Evolutionary conservation across 2,113 vertebrate species (phyloP), one percentile per base, ranked within the genome.

Genomic region (Albula glossodonta): DNA sequence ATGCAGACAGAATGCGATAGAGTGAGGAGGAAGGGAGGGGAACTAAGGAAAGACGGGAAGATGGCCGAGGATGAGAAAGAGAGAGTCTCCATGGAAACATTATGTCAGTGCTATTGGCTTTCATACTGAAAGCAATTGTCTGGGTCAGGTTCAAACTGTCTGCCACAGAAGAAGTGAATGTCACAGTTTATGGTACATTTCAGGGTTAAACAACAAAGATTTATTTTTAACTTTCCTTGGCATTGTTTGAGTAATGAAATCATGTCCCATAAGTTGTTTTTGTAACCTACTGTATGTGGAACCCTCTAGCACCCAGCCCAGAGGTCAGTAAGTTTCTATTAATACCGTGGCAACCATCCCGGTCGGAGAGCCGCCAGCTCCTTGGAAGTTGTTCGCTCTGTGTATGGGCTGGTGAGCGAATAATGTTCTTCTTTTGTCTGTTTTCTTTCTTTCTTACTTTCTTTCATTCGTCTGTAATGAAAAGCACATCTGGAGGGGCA

Each of bases 401-500:
- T 56, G 22, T 78, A 79, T 41, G 0, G 56, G 50, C 63, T 57
- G 81, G 48, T 51, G 70, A 51, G 50, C 19, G 79, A 53, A 81
- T 79, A 79, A 63, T 81, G 84, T 50, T 60, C 78, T 63, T 70
- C 84, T 77, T 70, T 41, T 51, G 60, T 50, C 25, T 63, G 51
- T 51, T 78, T 74, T 25, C 51, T 66, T 57, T 51, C 52, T 80
- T 52, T 53, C 50, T 51, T 53, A 11, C 41, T 53, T 13, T 56
- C 13, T 25, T 86, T 81, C 49, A n/a, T 90, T 85, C 50, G 77
- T 79, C 74, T 66, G 10, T 86, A 87, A 92, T 88, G 77, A 85
- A 89, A 87, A 87, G 57, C 88, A 90, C 91, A 90, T 91, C 91
- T 92, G 89, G 88, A 80, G 83, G 81, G 48, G 78, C 53, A 88